Percentiles rank a stretch among this genome's conserved stretches.
phyloP scores from a whole-genome alignment of 1,140 invertebrate species.

The Spodoptera litura region DNA sequence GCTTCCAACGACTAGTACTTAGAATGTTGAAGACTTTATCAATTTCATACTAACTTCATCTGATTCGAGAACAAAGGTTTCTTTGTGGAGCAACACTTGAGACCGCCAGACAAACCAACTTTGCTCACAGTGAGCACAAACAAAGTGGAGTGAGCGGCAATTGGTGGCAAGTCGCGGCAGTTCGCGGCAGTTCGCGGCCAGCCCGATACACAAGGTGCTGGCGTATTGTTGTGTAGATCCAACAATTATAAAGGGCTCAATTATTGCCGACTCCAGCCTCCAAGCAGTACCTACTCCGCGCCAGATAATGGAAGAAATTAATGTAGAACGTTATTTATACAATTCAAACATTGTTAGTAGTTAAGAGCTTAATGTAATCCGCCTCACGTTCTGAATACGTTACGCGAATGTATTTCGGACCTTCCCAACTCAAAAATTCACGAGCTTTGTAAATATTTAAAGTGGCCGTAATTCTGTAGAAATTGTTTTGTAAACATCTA shows the following conservation, averaged over 20 bases:
- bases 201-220: neutral
- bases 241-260: neutral
- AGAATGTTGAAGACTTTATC: slow-evolving; percentile 26
- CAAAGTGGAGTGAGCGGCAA: neutral
- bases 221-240: slow-evolving; percentile 15
- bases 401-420: slow-evolving; percentile 22
- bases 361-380: slow-evolving; percentile 28
- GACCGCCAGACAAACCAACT: slow-evolving; percentile 22
- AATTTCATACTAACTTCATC: slow-evolving; percentile 32
- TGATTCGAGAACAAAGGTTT: slow-evolving; percentile 37
- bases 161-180: neutral
- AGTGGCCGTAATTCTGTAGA: neutral
- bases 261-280: neutral
- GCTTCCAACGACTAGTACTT: slow-evolving; percentile 18
- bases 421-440: slow-evolving; percentile 21
- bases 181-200: neutral
- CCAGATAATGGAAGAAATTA: slow-evolving; percentile 22
- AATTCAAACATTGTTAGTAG: slow-evolving; percentile 27
- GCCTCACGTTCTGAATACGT: slow-evolving; percentile 33
- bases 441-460: slow-evolving; percentile 25
- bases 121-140: slow-evolving; percentile 5
- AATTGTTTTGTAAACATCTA: slow-evolving; percentile 27
- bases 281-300: too few relatives aligned
- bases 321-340: slow-evolving; percentile 29
- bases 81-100: slow-evolving; percentile 20